Base-by-base conservation (phyloP, 2,113 vertebrate genomes). In the Turdus rufiventris region DNA sequence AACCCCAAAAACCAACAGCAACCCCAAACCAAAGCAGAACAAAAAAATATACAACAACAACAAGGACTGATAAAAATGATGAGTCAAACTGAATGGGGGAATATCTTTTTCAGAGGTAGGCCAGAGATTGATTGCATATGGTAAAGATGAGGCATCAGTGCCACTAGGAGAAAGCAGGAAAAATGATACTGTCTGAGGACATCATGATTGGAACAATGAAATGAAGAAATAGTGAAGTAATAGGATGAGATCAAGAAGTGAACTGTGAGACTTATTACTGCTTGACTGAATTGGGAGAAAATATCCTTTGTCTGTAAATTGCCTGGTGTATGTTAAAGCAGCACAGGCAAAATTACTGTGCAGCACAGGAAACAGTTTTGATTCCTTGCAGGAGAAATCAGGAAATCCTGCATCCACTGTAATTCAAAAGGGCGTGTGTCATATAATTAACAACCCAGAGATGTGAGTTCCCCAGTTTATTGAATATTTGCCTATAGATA, bases 161-260 rank as follows among this genome's bases (percentile, higher is more conserved):
- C 58, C 73, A 25, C 29, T 66, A 63, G 68, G 45, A 58, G 40
- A 86, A 85, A 85, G 54, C 43, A 85, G 50, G 51, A 94, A 91
- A 92, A 81, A 75, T 90, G 4, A 91, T 94, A 58, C 66, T 66
- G 53, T 92, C 78, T 94, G 70, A 93, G 42, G 77, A 85, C 80
- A 89, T 71, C 19, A 33, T 91, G 76, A 74, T 8, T 91, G 62
- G n/a, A 86, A 74, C 18, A 77, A 51, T 43, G 28, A 12, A 80
- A 90, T 0, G 0, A 92, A 77, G 68, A 67, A 81, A 91, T 34
- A 74, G 63, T 81, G 56, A 74, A 71, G 38, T 76, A 91, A 96
- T 71, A 93, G 25, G 54, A 86, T 82, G 72, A 94, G 87, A 58
- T 91, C 74, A 91, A 58, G 60, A 84, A 94, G 53, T 74, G 47